Evolutionary conservation across 1,140 invertebrate species (phyloP).

Genomic region (Drosophila serrata): DNA sequence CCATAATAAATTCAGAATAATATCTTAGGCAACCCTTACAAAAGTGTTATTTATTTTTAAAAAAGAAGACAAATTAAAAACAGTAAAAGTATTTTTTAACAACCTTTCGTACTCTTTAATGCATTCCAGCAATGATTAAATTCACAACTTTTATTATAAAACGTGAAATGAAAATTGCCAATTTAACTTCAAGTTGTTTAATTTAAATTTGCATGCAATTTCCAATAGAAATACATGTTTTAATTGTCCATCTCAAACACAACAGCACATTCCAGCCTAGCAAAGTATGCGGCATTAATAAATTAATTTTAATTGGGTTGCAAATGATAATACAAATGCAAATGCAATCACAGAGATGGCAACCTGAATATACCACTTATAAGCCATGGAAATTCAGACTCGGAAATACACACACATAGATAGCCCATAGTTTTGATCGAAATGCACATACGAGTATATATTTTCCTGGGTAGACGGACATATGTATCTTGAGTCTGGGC

Average conservation of each 20-base stretch:
- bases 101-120: background rate
- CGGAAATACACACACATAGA: background rate
- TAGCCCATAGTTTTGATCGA: conserved; percentile 22
- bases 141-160: background rate
- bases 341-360: conserved; percentile 27
- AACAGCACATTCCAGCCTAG: background rate
- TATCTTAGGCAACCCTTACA: too few relatives aligned
- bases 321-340: conserved; percentile 26
- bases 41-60: too few relatives aligned
- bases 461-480: conserved; percentile 28
- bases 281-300: conserved; percentile 32
- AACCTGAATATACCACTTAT: conserved; percentile 26
- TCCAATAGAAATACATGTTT: conserved; percentile 3
- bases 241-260: conserved; percentile 5
- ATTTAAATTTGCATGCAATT: conserved; percentile 6
- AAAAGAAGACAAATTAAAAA: background rate
- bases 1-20: too few relatives aligned
- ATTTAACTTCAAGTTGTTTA: background rate
- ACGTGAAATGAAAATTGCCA: background rate
- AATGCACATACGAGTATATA: conserved; percentile 16
- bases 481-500: background rate
- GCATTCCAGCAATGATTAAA: background rate
- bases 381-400: conserved; percentile 42
- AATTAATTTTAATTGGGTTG: conserved; percentile 33
- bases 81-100: background rate